Conservation (phyloP, 2,888 invertebrate species). For the Drosophila paranaensis region DNA sequence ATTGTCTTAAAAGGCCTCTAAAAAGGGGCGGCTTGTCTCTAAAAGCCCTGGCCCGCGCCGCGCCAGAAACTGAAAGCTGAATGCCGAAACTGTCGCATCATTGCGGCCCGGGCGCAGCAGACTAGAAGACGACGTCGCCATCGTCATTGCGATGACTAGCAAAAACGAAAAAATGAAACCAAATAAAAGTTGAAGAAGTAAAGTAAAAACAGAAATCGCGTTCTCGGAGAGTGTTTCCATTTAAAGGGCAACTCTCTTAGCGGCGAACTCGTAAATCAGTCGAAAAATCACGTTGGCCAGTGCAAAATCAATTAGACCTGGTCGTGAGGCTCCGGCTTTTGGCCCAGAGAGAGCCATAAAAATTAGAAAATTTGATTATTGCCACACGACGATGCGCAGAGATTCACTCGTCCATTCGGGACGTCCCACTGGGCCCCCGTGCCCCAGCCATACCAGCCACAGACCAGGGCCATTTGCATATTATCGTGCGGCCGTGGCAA, state of each 20-base stretch:
- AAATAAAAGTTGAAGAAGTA: neutral
- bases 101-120: slow-evolving; percentile 65
- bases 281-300: slow-evolving; percentile 55
- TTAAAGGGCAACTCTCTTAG: slow-evolving; percentile 10
- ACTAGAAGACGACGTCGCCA: slow-evolving; percentile 72
- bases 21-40: slow-evolving; percentile 58
- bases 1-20: slow-evolving; percentile 72
- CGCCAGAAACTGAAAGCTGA: slow-evolving; percentile 35
- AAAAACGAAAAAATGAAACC: neutral
- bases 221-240: slow-evolving; percentile 15
- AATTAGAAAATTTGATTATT: slow-evolving; percentile 83
- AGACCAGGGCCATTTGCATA: slow-evolving; percentile 70
- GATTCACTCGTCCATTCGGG: slow-evolving; percentile 55
- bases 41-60: slow-evolving; percentile 60
- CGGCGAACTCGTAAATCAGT: slow-evolving; percentile 37
- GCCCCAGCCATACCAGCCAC: neutral
- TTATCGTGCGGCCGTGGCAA: slow-evolving; percentile 57
- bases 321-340: slow-evolving; percentile 55
- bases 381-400: slow-evolving; percentile 66
- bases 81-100: slow-evolving; percentile 69
- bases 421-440: slow-evolving; percentile 33
- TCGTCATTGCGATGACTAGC: slow-evolving; percentile 45
- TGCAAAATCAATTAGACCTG: slow-evolving; percentile 73
- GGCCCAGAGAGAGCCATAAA: slow-evolving; percentile 76
- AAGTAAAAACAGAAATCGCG: slow-evolving; percentile 18